phyloP scores from a whole-genome alignment of 2,888 invertebrate species.

The Taphrorychus bicolor region DNA sequence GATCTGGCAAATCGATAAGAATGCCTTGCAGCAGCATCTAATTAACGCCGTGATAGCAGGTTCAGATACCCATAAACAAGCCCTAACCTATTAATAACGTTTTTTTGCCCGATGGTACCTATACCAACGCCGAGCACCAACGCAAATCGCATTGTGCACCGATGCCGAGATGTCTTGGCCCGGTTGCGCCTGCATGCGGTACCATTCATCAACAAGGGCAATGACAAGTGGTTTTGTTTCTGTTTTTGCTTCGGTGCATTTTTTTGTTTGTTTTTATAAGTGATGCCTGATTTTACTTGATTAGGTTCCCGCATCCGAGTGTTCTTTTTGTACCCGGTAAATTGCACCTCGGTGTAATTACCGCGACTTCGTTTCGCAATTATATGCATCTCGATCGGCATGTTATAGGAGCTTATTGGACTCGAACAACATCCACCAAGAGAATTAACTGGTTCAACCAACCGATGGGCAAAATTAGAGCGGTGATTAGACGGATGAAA shows the following conservation, averaged over 20 bases:
- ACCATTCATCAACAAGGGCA: background rate
- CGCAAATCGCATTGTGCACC: background rate
- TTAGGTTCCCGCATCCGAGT: background rate
- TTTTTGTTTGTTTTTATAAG: background rate
- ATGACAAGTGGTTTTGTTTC: background rate
- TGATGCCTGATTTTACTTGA: background rate
- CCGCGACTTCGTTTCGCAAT: background rate
- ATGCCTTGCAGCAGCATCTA: background rate
- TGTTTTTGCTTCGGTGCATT: background rate
- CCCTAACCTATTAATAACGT: background rate
- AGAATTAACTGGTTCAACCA: background rate
- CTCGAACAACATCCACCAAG: background rate
- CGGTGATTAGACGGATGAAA: background rate
- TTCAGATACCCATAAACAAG: background rate
- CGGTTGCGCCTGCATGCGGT: no score
- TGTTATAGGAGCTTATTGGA: background rate
- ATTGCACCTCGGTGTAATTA: constrained; percentile 1
- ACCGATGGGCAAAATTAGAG: background rate
- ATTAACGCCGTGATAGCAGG: background rate
- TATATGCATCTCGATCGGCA: background rate
- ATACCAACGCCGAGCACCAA: background rate
- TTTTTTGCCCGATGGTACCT: background rate
- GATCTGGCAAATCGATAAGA: no score
- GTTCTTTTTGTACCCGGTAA: background rate
- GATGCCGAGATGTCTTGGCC: background rate